Base-by-base conservation (phyloP, 2,888 invertebrate genomes). In the Macrophya alboannulata region DNA sequence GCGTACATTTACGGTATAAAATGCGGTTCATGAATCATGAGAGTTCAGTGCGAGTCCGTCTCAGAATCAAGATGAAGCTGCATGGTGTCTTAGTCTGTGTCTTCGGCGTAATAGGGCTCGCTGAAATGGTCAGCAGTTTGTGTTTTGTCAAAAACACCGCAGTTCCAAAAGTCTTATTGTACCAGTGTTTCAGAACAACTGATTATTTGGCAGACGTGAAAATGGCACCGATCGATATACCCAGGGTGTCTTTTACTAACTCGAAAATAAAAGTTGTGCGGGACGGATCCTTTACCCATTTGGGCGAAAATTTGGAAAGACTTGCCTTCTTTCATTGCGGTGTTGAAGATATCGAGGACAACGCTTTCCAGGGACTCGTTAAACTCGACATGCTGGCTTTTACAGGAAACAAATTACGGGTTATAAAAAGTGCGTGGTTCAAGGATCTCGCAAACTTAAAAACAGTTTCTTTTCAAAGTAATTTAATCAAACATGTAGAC, bases 291-390 rank as follows among this genome's bases (percentile, higher is more conserved):
- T 74, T 84, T 8, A 10, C 25, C 37, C 84, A 72, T 37, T 84
- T 84, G 43, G 31, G 51, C 37, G 40, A 84, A 55, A 0, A 84
- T 31, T 31, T 84, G 71, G 59, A 55, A 31, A 40, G 84, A 17
- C 17, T 84, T 2, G 68, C 48, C 12, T 48, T 84, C 37, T 62
- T 65, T 6, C 43, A 65, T 65, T 82, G 55, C 17, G 87, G 86
- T 12, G 40, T 87, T 65, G 82, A 83, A n/a, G 87, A 87, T 10
- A 81, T 88, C 17, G 85, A 87, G 17, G 87, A 86, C n/a, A 82
- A 87, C 10, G 86, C 87, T 0, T 88, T 88, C 72, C 48, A 43
- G 21, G 85, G 85, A 43, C 62, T 85, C 10, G 15, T 48, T 6
- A 72, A 77, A 15, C 31, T 85, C 21, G 79, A 85, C n/a, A 17